Base-by-base conservation (phyloP, 2,113 vertebrate genomes). In the Gasterosteus aculeatus region DNA sequence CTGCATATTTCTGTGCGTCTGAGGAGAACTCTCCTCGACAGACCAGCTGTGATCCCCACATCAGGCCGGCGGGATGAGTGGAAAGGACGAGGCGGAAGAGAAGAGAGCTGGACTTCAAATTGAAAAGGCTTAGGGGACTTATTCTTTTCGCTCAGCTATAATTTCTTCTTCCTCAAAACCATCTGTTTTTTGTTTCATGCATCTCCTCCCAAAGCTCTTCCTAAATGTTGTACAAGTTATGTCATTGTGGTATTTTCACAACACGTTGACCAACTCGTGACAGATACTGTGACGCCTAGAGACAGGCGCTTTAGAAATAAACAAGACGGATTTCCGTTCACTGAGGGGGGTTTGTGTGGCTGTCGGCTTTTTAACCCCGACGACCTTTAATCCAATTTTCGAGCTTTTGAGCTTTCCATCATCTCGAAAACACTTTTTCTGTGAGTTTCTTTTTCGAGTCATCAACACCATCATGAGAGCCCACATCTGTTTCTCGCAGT, bases 381-480 rank as follows among this genome's bases (percentile, higher is more conserved):
- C 72, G 82, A 85, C 62, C 78, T 86, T 70, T 88, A 62, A 78
- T 86, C 80, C 46, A 77, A 56, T 84, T 83, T 84, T 73, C 78
- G 63, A 83, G 33, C 76, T 79, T 71, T 59, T 7, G 16, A 61
- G 75, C 71, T 82, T 75, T 81, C 75, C 31, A 62, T 81, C 79
- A 31, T 46, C 69, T 76, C 57, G 6, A 38, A 60, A 69, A 82
- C 66, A 47, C 16, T 80, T 78, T 77, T 75, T 79, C 57, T 56
- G 44, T 16, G 33, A 64, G n/a, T 42, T 81, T 22, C n/a, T 70
- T 58, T 85, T 63, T 35, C 54, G 31, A 78, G 75, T 33, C 35
- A 56, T 79, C 56, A 29, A 58, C 54, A 4, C 63, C 15, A 69
- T 74, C 74, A 79, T 10, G 44, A 33, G 19, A 39, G 51, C 29